Evolutionary conservation across 1,140 invertebrate species (phyloP).

Genomic region (Pomacea maculata): DNA sequence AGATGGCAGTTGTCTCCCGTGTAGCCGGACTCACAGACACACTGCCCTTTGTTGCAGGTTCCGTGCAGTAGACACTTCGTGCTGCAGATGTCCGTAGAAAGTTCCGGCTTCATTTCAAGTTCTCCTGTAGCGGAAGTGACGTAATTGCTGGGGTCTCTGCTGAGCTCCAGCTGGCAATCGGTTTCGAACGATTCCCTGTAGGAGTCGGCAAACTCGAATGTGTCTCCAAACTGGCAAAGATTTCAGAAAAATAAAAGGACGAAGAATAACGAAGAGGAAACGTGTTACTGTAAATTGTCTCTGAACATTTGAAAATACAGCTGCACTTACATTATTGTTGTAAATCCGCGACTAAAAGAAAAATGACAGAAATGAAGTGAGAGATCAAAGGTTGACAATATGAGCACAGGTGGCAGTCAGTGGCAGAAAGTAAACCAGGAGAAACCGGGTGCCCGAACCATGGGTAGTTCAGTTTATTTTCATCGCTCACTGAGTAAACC

Average conservation of each 20-base stretch:
- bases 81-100: conserved; percentile 14
- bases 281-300: too few species aligned
- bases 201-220: not conserved
- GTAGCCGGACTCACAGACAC: conserved; percentile 15
- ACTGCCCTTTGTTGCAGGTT: conserved; percentile 5
- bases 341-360: too few species aligned
- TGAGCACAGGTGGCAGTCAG: too few species aligned
- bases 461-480: too few species aligned
- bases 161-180: conserved; percentile 10
- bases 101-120: conserved; percentile 8
- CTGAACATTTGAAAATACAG: too few species aligned
- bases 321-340: too few species aligned
- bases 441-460: not conserved
- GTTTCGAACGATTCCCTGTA: conserved; percentile 7
- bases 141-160: conserved; percentile 15
- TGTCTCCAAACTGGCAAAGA: not conserved
- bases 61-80: conserved; percentile 15
- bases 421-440: too few species aligned
- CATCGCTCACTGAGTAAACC: too few species aligned
- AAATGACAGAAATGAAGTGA: too few species aligned
- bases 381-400: too few species aligned
- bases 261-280: too few species aligned
- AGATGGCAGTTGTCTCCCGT: conserved; percentile 18
- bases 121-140: conserved; percentile 1
- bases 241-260: too few species aligned